Evolutionary conservation across 92 coral and sea anemone species (phyloP), one percentile per base, ranked within the genome.

Genomic region (Scolanthus callimorphus): DNA sequence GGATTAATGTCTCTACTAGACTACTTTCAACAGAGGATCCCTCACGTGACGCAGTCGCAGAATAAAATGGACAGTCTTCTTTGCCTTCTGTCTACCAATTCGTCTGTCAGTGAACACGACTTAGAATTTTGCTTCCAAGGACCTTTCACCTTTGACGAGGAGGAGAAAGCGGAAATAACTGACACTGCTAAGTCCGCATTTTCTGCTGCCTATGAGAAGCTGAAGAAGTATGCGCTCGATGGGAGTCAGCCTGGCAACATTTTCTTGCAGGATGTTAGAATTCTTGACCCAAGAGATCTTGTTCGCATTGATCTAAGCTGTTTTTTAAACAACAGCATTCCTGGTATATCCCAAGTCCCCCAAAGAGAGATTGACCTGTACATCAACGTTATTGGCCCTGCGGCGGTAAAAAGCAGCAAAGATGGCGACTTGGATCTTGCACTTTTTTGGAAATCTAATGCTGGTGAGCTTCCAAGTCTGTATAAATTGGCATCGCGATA

Each of bases 221-320:
- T n/a, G n/a, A n/a, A n/a, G n/a, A n/a, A n/a, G n/a, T n/a, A n/a
- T n/a, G n/a, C n/a, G n/a, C n/a, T n/a, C n/a, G n/a, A n/a, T n/a
- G n/a, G n/a, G 41, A 15, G 41, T 6, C 41, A 34, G 15, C 63
- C 63, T 57, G 63, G 50, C 63, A 34, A 46, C 31, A 57, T 46
- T 57, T 73, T 73, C 44, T 64, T 65, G 27, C 56, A 39, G 46
- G 67, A 74, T 59, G 57, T 74, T 46, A 59, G 50, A 74, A 65
- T 74, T 6, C 81, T 74, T 28, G n/a, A n/a, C n/a, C n/a, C n/a
- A n/a, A n/a, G n/a, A n/a, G 68, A 74, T 63, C 80, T 73, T 31
- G 55, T 62, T 24, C 27, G 64, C 65, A 17, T 49, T 10, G 46
- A 69, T 24, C 48, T 63, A 21, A n/a, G n/a, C n/a, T n/a, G n/a